Conservation (phyloP, 64 coral and sea anemone genomes). For the Catalaphyllia jardinei region DNA sequence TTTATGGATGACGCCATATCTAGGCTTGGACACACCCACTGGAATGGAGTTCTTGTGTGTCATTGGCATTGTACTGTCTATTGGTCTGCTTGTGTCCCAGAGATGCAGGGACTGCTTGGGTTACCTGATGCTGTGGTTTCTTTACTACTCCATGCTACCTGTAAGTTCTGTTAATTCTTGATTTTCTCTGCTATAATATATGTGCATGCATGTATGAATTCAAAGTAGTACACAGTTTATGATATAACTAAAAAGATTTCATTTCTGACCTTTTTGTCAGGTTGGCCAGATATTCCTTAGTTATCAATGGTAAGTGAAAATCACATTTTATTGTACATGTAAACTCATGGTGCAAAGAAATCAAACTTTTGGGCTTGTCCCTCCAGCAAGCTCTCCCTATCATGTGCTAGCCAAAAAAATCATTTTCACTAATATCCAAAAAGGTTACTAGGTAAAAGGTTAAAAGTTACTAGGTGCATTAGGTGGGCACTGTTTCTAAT, state of each 20-base stretch:
- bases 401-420: too few species aligned
- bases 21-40: conserved; percentile 77
- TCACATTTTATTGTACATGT: not conserved
- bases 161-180: conserved; percentile 5
- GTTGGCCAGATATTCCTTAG: conserved; percentile 93
- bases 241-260: not conserved
- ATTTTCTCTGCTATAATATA: not conserved
- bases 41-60: conserved; percentile 93
- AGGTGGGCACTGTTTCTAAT: too few species aligned
- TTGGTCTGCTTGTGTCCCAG: conserved; percentile 76
- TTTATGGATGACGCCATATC: conserved; percentile 73
- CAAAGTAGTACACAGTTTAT: not conserved
- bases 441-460: too few species aligned
- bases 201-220: too few species aligned
- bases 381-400: too few species aligned
- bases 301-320: conserved; percentile 84
- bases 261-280: conserved; percentile 13
- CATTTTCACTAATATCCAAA: too few species aligned
- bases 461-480: too few species aligned
- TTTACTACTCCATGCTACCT: conserved; percentile 86
- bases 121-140: conserved; percentile 77
- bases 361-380: too few species aligned
- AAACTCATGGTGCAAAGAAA: not conserved
- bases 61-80: conserved; percentile 65
- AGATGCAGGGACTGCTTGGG: conserved; percentile 71